Conservation (phyloP, 1,140 invertebrate genomes). For the Trichonephila clavata region DNA sequence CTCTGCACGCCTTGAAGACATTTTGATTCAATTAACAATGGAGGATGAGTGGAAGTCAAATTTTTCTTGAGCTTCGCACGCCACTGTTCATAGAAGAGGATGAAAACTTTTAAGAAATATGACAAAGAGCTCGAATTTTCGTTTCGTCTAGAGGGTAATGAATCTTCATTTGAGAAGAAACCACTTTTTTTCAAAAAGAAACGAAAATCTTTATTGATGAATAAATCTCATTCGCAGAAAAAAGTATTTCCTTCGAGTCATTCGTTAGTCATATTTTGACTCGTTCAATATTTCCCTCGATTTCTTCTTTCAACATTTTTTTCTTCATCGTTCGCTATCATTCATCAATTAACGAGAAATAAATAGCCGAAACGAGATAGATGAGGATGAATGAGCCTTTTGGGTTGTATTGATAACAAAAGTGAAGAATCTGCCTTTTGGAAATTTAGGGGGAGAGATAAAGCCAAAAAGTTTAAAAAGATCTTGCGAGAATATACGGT, state of each 20-base stretch:
- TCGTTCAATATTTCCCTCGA: neutral
- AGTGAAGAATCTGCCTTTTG: neutral
- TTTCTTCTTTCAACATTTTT: neutral
- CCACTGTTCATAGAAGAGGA: neutral
- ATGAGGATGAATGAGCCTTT: neutral
- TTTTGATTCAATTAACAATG: conserved; percentile 36
- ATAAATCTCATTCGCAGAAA: neutral
- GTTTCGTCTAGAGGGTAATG: conserved; percentile 21
- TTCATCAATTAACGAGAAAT: conserved; percentile 40
- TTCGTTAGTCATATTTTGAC: conserved; percentile 47
- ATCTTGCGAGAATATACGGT: neutral
- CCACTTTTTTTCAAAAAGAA: neutral
- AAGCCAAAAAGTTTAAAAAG: too few species aligned
- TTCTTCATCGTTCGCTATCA: neutral
- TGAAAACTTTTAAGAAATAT: conserved; percentile 41
- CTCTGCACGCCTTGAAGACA: neutral
- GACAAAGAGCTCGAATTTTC: conserved; percentile 34
- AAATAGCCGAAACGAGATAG: neutral
- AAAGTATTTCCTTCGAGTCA: neutral
- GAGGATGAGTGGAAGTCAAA: neutral
- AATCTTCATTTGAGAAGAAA: conserved; percentile 37
- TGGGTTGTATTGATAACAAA: neutral
- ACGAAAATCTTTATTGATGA: conserved; percentile 41
- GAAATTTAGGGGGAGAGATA: too few species aligned
- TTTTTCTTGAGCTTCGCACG: neutral